Evolutionary conservation across 2,797 vertebrate species (phyloP).

Genomic region (Emys orbicularis): DNA sequence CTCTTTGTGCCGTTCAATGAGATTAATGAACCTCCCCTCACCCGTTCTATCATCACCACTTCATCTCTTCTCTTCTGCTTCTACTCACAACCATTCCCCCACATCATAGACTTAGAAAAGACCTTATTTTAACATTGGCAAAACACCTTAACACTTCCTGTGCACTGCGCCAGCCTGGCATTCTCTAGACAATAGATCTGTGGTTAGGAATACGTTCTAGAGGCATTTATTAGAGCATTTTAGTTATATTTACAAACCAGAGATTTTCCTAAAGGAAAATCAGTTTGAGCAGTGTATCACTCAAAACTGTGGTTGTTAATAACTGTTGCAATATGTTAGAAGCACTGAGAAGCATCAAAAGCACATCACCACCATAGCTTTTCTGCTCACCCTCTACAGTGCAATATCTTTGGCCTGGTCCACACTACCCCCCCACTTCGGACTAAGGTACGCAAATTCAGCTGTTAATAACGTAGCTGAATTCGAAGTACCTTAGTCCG

Average conservation of each 20-base stretch:
- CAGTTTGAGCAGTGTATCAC: background rate
- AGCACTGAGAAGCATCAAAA: background rate
- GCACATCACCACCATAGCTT: fast-evolving
- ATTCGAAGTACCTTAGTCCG: too few species aligned
- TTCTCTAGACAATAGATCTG: background rate
- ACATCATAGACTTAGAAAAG: background rate
- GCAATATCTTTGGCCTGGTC: background rate
- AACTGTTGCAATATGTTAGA: background rate
- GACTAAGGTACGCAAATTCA: too few species aligned
- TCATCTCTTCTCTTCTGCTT: background rate
- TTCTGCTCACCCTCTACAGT: background rate
- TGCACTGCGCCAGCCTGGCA: background rate
- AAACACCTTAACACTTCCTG: background rate
- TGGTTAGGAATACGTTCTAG: background rate
- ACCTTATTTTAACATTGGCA: background rate
- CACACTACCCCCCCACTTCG: too few species aligned
- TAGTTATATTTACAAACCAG: background rate
- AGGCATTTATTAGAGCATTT: background rate
- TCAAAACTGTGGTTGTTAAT: background rate
- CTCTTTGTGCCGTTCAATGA: background rate
- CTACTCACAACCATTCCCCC: background rate
- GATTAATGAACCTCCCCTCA: fast-evolving
- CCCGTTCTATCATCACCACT: background rate
- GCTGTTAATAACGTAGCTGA: too few species aligned
- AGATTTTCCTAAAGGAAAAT: background rate